Percentiles rank a stretch among this genome's conserved stretches.
Evolutionary conservation across 2,797 vertebrate species (phyloP).

Genomic region (Anguilla obscura): DNA sequence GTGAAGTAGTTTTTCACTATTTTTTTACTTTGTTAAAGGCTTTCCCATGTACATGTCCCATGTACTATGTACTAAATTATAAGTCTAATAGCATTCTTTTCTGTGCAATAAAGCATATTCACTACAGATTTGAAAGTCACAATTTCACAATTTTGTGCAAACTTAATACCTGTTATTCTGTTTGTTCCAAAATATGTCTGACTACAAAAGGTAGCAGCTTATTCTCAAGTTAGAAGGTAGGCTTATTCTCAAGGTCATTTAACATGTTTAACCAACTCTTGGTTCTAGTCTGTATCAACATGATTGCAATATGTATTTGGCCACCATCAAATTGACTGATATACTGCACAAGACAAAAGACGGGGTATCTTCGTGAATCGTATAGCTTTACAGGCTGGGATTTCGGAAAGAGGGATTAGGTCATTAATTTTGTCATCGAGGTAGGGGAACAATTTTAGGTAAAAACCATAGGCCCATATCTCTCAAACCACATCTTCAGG

Average conservation of each 20-base stretch:
- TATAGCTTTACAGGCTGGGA: conserved; percentile 42
- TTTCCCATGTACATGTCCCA: no score
- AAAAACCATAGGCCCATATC: conserved; percentile 46
- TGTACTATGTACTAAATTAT: no score
- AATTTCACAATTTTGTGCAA: no score
- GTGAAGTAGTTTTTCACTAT: no score
- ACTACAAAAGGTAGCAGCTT: background rate
- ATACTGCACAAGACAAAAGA: conserved; percentile 48
- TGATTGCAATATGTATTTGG: conserved; percentile 25
- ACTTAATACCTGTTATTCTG: no score
- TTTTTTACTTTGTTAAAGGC: no score
- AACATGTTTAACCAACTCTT: background rate
- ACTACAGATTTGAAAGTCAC: no score
- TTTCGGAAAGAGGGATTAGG: conserved; percentile 52
- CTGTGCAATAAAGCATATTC: no score
- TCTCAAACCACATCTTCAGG: conserved; percentile 36
- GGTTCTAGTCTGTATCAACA: background rate
- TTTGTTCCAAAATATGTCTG: no score
- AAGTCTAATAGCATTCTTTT: no score
- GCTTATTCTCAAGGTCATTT: background rate
- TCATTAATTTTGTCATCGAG: conserved; percentile 51
- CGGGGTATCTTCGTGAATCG: conserved; percentile 42
- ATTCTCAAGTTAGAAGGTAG: background rate
- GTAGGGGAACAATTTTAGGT: conserved; percentile 51
- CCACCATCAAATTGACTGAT: conserved; percentile 52